Evolutionary conservation across 2,797 vertebrate species (phyloP).

Genomic region (Lacerta bilineata): DNA sequence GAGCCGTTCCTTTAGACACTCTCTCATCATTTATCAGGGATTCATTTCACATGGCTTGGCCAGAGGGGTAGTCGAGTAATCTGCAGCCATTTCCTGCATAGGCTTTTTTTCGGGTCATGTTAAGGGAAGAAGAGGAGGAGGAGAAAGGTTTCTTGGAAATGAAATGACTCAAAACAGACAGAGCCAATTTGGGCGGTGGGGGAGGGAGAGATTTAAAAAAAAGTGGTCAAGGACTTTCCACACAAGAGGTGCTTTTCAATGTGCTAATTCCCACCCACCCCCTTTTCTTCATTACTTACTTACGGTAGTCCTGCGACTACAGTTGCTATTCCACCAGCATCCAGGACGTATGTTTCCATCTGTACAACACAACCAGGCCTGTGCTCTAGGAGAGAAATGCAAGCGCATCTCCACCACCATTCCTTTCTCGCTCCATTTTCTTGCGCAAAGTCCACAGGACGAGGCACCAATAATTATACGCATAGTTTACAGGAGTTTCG

Average conservation of each 20-base stretch:
- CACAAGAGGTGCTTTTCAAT: not conserved
- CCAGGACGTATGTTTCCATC: not conserved
- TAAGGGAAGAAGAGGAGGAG: conserved; percentile 26
- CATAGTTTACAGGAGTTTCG: not conserved
- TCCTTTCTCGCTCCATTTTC: not conserved
- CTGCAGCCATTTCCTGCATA: conserved; percentile 39
- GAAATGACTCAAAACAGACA: conserved; percentile 24
- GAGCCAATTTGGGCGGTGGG: not conserved
- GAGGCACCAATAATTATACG: not conserved
- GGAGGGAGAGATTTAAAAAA: conserved; percentile 30
- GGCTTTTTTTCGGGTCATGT: not conserved
- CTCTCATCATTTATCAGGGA: conserved; percentile 50
- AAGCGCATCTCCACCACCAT: not conserved
- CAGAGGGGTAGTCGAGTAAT: conserved; percentile 56
- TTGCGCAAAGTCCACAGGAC: not conserved
- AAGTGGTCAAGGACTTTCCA: conserved; percentile 43
- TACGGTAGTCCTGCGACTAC: not conserved
- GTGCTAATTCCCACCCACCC: not conserved
- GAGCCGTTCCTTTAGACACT: conserved; percentile 64
- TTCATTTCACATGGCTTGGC: conserved; percentile 44
- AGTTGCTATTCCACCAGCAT: not conserved
- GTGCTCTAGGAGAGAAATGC: not conserved
- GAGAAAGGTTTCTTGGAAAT: conserved; percentile 28
- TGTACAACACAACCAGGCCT: not conserved
- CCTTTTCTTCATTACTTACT: conserved; percentile 3